Base-by-base conservation (phyloP, 1,140 invertebrate species). In the Grapholita molesta region DNA sequence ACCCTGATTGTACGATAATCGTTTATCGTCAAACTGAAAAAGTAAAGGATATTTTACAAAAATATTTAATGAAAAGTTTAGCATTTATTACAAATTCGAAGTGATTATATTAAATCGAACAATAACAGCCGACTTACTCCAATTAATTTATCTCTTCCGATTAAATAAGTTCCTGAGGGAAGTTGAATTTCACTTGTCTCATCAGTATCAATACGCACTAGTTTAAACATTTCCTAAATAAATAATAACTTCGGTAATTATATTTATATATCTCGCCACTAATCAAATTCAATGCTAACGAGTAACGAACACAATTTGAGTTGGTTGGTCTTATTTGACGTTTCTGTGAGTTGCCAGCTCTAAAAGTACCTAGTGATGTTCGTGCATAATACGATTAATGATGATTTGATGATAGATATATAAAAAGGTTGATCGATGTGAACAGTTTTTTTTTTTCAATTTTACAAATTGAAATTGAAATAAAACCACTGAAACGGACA, bases 1-100 rank as follows among this genome's bases (percentile, higher is more conserved):
- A 30, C 82, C 89, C 79, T 91, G 89, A 38, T 81, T 79, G 52
- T 84, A 81, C 1, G 89, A 91, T 55, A 91, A 76, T 48, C 83
- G 76, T 70, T 86, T 85, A 70, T 91, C 89, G 23, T 82, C 69
- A 64, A 82, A 80, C 87, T 89, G 71, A 30, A 85, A 80, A 7
- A 61, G 35, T 64, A 70, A 68, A 52, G 70, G 33, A 24, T 4
- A n/a, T 42, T 67, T 48, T 48, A 9, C 6, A 15, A 1, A 48
- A 21, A 0, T 48, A 48, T n/a, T n/a, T n/a, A n/a, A n/a, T n/a
- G n/a, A n/a, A n/a, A n/a, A n/a, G n/a, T n/a, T n/a, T n/a, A n/a
- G n/a, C n/a, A n/a, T n/a, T n/a, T n/a, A n/a, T n/a, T n/a, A n/a
- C n/a, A n/a, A n/a, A n/a, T n/a, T n/a, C n/a, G n/a, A n/a, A n/a